Evolutionary conservation across 2,797 vertebrate genomes (phyloP), one percentile per base, ranked within the genome.

Genomic region (Anniella stebbinsi): DNA sequence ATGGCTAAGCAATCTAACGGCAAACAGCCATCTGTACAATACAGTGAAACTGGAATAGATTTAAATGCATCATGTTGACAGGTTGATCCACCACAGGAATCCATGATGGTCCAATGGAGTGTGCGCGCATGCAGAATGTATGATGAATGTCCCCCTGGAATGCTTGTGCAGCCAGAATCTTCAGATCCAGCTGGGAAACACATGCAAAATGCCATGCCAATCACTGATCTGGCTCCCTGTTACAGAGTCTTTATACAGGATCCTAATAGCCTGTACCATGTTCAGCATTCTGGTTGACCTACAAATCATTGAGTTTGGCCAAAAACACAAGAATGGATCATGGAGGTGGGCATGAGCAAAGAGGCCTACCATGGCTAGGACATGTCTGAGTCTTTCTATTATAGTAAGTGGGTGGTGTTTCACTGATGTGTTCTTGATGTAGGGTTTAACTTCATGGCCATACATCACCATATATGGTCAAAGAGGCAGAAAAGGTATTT

Each of bases 1-100:
- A 96, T 89, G 91, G 90, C 87, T 89, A 95, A 93, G 93, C 90
- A 95, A 86, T 92, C 89, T 96, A 91, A 91, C 94, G 93, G 95
- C 93, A 95, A 95, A 96, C 30, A 93, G 75, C 90, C 85, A 88
- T 83, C 84, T 87, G 88, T 83, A 90, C 93, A 94, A n/a, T 93
- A 81, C 88, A 93, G 77, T 93, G 93, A 91, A 30, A 36, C 11
- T 41, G 96, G 84, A 93, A 88, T 92, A 92, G 92, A 91, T 97
- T 95, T 89, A 70, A 94, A 80, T 90, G 90, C 9, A 91, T 92
- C 92, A 84, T 17, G 80, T 78, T 93, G 69, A 57, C 87, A 76
- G 18, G 66, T 63, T 90, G 33, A 69, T 69, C 48, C 73, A 69
- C 75, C 36, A 90, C 60, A 83, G 73, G 51, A 83, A 70, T 85